A percentile compares a stretch with the other conserved stretches of the same genome.
These are phyloP conservation scores for Yponomeuta sedellus DNA, from an alignment of 2,888 invertebrate genomes.

Conservation along the genomic window DNA sequence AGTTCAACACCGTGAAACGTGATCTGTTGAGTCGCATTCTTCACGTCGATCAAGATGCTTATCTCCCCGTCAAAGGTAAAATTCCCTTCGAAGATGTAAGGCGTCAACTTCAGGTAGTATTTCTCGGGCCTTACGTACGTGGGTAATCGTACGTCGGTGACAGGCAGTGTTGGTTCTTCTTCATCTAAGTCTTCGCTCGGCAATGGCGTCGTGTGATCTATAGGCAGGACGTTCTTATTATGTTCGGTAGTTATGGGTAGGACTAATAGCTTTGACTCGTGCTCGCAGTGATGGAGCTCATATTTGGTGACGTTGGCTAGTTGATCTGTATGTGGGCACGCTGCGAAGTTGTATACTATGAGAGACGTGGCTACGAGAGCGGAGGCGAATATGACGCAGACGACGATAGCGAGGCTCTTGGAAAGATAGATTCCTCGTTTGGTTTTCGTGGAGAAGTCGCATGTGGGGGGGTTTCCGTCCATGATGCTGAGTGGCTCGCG, in stretches of 20 bases:
- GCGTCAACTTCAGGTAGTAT: slow-evolving; percentile 83
- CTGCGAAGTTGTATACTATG: slow-evolving; percentile 85
- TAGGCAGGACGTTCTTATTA: slow-evolving; percentile 49
- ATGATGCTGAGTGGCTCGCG: slow-evolving; percentile 74
- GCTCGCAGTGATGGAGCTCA: slow-evolving; percentile 53
- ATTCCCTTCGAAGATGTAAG: slow-evolving; percentile 83
- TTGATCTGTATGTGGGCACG: slow-evolving; percentile 75
- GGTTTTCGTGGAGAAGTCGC: slow-evolving; percentile 79
- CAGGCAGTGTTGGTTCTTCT: slow-evolving; percentile 26
- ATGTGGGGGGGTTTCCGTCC: slow-evolving; percentile 76
- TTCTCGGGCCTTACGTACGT: slow-evolving; percentile 80
- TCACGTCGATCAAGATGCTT: slow-evolving; percentile 78
- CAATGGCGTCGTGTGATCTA: slow-evolving; percentile 44
- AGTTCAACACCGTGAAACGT: slow-evolving; percentile 86
- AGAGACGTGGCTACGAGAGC: slow-evolving; percentile 83
- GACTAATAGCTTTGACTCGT: slow-evolving; percentile 58
- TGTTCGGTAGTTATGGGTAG: slow-evolving; percentile 58
- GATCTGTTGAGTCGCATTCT: slow-evolving; percentile 79
- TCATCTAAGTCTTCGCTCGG: slow-evolving; percentile 29
- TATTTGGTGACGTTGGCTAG: slow-evolving; percentile 65
- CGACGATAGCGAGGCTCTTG: slow-evolving; percentile 77
- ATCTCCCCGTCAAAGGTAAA: slow-evolving; percentile 87
- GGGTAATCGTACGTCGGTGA: slow-evolving; percentile 81
- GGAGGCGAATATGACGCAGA: slow-evolving; percentile 79
- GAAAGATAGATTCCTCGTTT: slow-evolving; percentile 80